A percentile compares a stretch with the other conserved stretches of the same genome.
Conservation (phyloP, 2,888 invertebrate genomes). For the Litoditis marina region DNA sequence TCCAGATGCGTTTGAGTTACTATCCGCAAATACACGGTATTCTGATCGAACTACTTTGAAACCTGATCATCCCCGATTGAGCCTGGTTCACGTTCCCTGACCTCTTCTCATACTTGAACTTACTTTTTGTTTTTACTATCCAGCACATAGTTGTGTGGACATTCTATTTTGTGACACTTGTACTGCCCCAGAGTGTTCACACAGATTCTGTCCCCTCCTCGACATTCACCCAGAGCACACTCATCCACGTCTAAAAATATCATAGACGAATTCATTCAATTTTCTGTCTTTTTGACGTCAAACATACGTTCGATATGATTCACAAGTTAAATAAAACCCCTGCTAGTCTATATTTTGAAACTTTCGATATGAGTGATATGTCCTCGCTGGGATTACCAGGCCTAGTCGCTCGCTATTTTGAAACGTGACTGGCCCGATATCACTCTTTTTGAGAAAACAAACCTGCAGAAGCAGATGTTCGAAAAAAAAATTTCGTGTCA, state of each 20-base stretch:
- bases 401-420: too few relatives aligned
- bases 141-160: conserved; percentile 79
- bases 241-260: conserved; percentile 72
- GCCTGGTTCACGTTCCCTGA: not conserved
- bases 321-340: too few relatives aligned
- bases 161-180: conserved; percentile 81
- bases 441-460: conserved; percentile 8
- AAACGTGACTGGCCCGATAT: not conserved
- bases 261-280: too few relatives aligned
- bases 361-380: too few relatives aligned
- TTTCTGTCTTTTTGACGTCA: not conserved
- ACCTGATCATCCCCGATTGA: too few relatives aligned
- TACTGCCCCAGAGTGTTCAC: conserved; percentile 84
- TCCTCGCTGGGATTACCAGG: too few relatives aligned
- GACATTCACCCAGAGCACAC: conserved; percentile 67
- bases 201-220: conserved; percentile 72
- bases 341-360: too few relatives aligned
- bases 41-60: not conserved
- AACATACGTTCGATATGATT: too few relatives aligned
- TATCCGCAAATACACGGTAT: not conserved
- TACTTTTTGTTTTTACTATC: conserved; percentile 80
- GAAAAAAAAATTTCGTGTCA: not conserved
- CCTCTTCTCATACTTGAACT: conserved; percentile 63
- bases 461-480: not conserved
- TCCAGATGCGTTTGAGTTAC: too few relatives aligned